Evolutionary conservation across 2,113 vertebrate species (phyloP).

Genomic region (Gila orcuttii): DNA sequence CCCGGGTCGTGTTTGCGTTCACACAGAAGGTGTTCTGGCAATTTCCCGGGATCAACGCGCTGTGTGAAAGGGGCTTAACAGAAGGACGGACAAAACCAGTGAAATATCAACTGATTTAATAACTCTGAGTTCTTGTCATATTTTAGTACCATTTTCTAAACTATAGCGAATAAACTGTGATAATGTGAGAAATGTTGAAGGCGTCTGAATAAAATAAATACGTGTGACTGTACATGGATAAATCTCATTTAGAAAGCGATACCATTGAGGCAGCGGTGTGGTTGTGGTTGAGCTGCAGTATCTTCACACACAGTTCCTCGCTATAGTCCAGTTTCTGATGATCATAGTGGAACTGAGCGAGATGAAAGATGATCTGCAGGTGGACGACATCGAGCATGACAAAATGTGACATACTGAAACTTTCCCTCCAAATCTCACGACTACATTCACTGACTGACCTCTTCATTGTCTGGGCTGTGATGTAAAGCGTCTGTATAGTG

Average conservation of each 20-base stretch:
- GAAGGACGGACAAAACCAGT: too few relatives aligned
- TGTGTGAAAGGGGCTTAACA: too few relatives aligned
- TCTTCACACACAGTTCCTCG: conserved; percentile 65
- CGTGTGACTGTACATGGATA: too few relatives aligned
- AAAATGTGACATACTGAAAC: neutral
- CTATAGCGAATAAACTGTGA: too few relatives aligned
- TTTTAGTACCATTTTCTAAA: too few relatives aligned
- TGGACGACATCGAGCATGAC: neutral
- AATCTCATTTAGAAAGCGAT: neutral
- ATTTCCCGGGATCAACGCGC: too few relatives aligned
- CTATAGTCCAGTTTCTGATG: conserved; percentile 74
- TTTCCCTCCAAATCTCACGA: neutral
- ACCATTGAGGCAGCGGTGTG: conserved; percentile 66
- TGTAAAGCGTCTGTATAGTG: conserved; percentile 65
- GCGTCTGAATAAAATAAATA: too few relatives aligned
- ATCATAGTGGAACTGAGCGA: conserved; percentile 70
- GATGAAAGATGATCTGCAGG: conserved; percentile 68
- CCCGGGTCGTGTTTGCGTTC: too few relatives aligned
- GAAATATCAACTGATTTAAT: too few relatives aligned
- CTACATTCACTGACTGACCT: conserved; percentile 51
- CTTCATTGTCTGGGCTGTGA: conserved; percentile 56
- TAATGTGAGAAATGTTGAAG: too few relatives aligned
- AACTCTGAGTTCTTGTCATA: too few relatives aligned
- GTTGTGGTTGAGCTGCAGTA: conserved; percentile 63
- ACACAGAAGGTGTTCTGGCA: too few relatives aligned